A percentile compares a stretch with the other conserved stretches of the same genome.
Conservation (phyloP, 2,888 invertebrate genomes). For the Tyria jacobaeae region DNA sequence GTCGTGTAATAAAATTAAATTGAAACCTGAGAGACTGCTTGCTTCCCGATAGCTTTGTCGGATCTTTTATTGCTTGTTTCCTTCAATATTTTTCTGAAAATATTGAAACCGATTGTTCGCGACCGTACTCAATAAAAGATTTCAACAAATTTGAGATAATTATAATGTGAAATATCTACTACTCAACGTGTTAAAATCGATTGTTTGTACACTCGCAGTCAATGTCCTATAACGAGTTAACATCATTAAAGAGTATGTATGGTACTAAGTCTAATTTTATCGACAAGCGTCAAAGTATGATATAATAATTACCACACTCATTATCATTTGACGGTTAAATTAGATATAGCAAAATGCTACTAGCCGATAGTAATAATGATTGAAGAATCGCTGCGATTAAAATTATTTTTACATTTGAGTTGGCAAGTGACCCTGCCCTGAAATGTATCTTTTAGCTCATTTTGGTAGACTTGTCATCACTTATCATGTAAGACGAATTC, state of each 20-base stretch:
- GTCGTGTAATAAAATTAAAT: constrained; percentile 52
- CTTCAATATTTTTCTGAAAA: constrained; percentile 32
- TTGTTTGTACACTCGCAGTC: constrained; percentile 24
- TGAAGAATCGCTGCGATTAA: no score
- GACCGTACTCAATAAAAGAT: constrained; percentile 42
- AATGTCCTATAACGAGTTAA: background rate
- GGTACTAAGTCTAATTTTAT: no score
- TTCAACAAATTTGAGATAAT: constrained; percentile 54
- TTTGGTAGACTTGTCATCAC: no score
- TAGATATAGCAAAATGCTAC: background rate
- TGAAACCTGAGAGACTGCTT: constrained; percentile 41
- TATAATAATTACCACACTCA: no score
- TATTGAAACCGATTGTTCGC: constrained; percentile 20
- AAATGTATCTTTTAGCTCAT: no score
- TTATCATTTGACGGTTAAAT: no score
- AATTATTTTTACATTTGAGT: no score
- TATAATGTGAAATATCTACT: constrained; percentile 57
- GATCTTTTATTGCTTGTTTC: constrained; percentile 45
- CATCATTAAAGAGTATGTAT: no score
- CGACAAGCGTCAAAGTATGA: no score
- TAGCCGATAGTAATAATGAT: no score
- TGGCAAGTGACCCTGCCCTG: no score
- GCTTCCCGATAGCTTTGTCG: constrained; percentile 51
- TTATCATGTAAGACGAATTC: no score
- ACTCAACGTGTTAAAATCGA: constrained; percentile 52